Evolutionary conservation across 1,140 invertebrate species (phyloP).

Genomic region (Eriosoma lanigerum): DNA sequence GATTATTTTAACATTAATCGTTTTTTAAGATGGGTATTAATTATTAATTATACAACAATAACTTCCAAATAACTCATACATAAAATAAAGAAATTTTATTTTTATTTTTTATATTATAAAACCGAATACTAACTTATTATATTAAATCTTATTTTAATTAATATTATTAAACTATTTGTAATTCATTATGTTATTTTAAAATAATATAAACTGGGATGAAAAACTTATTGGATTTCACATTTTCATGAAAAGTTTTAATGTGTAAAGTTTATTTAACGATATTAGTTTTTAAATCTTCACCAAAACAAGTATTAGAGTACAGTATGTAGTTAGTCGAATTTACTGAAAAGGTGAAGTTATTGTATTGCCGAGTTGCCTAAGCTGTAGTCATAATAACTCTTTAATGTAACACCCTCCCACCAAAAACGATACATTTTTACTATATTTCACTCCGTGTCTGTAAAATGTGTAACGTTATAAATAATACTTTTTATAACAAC

Average conservation of each 20-base stretch:
- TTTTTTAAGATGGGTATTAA: too few relatives aligned
- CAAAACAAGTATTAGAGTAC: slow-evolving; percentile 15
- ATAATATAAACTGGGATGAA: not conserved
- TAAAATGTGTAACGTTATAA: too few relatives aligned
- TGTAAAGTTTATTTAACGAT: slow-evolving; percentile 45
- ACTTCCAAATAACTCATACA: too few relatives aligned
- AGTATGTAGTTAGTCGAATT: slow-evolving; percentile 17
- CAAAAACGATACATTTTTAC: not conserved
- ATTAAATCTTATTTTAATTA: too few relatives aligned
- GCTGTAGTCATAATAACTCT: slow-evolving; percentile 12
- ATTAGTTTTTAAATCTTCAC: slow-evolving; percentile 40
- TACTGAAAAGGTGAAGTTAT: slow-evolving; percentile 27
- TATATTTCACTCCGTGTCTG: not conserved
- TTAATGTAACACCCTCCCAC: not conserved
- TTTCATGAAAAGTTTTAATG: slow-evolving; percentile 45
- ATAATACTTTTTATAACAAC: too few relatives aligned
- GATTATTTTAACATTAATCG: too few relatives aligned
- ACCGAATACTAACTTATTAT: too few relatives aligned
- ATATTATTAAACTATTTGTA: not conserved
- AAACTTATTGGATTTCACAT: slow-evolving; percentile 38
- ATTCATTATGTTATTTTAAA: slow-evolving; percentile 27
- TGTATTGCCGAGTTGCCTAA: slow-evolving; percentile 2
- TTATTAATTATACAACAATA: too few relatives aligned
- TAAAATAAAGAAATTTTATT: too few relatives aligned
- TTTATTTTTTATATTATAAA: too few relatives aligned